Evolutionary conservation across 2,113 vertebrate genomes (phyloP).

Genomic region (Corvus cornix): DNA sequence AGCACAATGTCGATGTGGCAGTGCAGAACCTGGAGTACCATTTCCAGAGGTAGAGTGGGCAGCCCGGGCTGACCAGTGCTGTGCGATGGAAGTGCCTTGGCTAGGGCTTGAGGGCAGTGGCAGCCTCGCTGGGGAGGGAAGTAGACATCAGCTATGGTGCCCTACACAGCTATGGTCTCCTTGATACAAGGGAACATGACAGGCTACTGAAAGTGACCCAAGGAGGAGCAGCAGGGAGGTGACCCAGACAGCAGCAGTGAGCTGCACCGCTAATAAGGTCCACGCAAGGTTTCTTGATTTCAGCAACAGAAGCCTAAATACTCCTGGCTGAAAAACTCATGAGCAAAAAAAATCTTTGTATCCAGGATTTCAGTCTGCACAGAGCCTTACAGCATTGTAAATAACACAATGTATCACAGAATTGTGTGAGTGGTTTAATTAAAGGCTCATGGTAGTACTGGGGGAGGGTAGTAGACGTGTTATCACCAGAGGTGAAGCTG

Average conservation of each 20-base stretch:
- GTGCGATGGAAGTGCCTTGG: neutral
- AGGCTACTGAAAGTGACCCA: neutral
- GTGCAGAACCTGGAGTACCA: neutral
- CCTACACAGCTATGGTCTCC: neutral
- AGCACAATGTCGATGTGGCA: fast-evolving
- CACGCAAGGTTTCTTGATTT: neutral
- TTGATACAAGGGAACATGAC: neutral
- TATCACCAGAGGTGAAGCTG: neutral
- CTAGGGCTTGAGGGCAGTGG: neutral
- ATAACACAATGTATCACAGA: fast-evolving
- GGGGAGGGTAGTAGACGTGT: neutral
- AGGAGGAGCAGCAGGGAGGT: neutral
- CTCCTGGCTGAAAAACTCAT: neutral
- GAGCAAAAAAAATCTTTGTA: neutral
- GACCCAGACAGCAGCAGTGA: neutral
- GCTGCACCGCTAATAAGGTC: neutral
- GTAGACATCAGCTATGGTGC: neutral
- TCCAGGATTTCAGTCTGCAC: neutral
- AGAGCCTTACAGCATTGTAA: neutral
- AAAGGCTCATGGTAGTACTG: neutral
- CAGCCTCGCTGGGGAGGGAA: neutral
- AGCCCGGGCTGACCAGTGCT: neutral
- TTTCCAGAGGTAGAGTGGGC: neutral
- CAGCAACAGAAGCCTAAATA: neutral
- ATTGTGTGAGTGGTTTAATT: neutral